phyloP scores from a whole-genome alignment of 1,140 invertebrate genomes.

The Trichonephila clavata region DNA sequence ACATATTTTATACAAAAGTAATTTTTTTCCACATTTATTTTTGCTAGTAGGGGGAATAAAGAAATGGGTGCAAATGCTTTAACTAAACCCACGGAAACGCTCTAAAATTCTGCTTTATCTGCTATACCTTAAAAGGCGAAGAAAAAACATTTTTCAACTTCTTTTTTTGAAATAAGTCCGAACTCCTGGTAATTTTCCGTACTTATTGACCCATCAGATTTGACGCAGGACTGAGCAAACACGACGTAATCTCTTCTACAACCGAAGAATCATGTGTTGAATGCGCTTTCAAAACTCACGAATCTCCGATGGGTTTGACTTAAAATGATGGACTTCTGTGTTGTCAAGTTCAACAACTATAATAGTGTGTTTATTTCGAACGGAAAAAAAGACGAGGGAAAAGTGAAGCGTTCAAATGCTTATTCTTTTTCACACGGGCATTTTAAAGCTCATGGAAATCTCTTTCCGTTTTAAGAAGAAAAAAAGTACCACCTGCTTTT shows the following conservation, averaged over 20 bases:
- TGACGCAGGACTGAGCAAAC: constrained; percentile 17
- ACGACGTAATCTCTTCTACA: constrained; percentile 13
- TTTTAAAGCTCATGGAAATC: too few relatives aligned
- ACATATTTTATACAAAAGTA: neutral
- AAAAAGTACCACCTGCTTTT: neutral
- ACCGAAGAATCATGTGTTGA: constrained; percentile 12
- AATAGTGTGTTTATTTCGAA: constrained; percentile 54
- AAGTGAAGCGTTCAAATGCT: neutral
- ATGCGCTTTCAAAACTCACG: neutral
- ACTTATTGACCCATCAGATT: constrained; percentile 54
- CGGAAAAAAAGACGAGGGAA: neutral
- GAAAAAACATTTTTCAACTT: constrained; percentile 12
- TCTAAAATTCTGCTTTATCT: neutral
- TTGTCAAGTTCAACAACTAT: constrained; percentile 10
- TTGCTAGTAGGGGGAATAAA: neutral
- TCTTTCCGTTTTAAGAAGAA: neutral
- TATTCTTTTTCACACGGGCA: neutral
- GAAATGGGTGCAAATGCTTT: neutral
- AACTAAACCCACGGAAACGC: neutral
- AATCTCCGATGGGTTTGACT: neutral
- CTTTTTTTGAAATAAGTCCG: neutral
- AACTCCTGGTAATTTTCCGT: neutral
- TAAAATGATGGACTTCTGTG: constrained; percentile 31
- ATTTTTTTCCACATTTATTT: neutral
- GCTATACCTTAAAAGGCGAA: neutral